Evolutionary conservation across 2,113 vertebrate genomes (phyloP).

Genomic region (Empidonax traillii): DNA sequence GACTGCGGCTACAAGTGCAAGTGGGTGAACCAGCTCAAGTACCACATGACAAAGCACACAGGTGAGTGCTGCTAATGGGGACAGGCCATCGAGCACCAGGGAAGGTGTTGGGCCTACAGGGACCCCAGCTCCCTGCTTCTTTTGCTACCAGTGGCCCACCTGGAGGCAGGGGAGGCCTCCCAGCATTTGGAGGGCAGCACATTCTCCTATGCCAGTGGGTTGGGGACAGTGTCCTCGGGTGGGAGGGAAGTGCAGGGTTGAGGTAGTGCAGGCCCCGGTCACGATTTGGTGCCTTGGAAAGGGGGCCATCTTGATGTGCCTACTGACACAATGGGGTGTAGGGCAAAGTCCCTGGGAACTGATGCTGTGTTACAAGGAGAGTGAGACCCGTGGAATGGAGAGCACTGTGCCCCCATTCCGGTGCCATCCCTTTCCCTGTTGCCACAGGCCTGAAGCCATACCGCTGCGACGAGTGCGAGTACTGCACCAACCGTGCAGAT

Average conservation of each 20-base stretch:
- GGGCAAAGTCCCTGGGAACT: neutral
- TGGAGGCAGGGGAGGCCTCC: neutral
- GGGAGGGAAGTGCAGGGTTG: neutral
- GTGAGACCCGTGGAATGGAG: fast-evolving
- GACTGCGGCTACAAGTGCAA: conserved; percentile 99
- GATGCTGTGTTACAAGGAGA: neutral
- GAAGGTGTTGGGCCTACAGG: neutral
- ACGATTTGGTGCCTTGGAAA: neutral
- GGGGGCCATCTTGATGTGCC: neutral
- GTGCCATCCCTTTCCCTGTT: neutral
- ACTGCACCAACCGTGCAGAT: conserved; percentile 90
- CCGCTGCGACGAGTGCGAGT: conserved; percentile 87
- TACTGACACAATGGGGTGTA: neutral
- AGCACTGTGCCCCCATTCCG: fast-evolving
- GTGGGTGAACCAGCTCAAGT: conserved; percentile 98
- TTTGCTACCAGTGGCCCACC: neutral
- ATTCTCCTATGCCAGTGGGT: fast-evolving
- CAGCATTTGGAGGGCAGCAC: neutral
- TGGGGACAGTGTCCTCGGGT: too few relatives aligned
- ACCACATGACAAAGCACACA: conserved; percentile 98
- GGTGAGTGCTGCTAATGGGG: conserved; percentile 67
- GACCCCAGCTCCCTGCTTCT: neutral
- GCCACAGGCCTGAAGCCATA: conserved; percentile 87
- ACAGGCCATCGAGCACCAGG: fast-evolving
- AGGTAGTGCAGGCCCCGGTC: neutral